phyloP scores from a whole-genome alignment of 2,888 invertebrate genomes.

The Drosophila paracracens region DNA sequence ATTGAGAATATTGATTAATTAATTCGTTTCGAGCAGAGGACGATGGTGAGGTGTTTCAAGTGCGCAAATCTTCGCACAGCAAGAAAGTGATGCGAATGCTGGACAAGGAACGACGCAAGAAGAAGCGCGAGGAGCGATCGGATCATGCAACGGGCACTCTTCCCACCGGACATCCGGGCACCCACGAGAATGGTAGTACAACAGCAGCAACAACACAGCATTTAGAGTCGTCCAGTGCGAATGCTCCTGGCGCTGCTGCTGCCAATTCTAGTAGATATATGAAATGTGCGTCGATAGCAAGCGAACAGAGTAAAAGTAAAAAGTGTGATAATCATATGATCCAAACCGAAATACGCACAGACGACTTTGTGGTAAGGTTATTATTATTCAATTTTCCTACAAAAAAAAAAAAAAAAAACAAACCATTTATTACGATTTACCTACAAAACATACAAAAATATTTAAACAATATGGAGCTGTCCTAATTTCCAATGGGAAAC shows the following conservation, averaged over 20 bases:
- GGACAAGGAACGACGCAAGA: constrained; percentile 89
- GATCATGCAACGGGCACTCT: constrained; percentile 43
- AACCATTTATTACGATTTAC: constrained; percentile 43
- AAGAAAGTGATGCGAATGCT: constrained; percentile 94
- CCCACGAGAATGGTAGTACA: constrained; percentile 67
- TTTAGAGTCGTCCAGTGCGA: constrained; percentile 69
- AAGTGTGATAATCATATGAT: constrained; percentile 86
- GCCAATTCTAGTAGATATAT: constrained; percentile 63
- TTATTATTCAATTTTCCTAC: constrained; percentile 85
- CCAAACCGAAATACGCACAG: constrained; percentile 89
- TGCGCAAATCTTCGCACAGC: constrained; percentile 97
- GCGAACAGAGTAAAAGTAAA: constrained; percentile 83
- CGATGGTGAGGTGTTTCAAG: constrained; percentile 96
- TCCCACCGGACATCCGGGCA: constrained; percentile 22
- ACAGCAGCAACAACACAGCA: constrained; percentile 57
- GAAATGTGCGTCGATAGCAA: constrained; percentile 60
- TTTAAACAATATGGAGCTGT: constrained; percentile 27
- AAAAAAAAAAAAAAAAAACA: constrained; percentile 54
- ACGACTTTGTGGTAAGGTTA: constrained; percentile 89
- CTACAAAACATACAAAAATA: constrained; percentile 28
- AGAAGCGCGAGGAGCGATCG: constrained; percentile 80
- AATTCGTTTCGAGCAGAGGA: constrained; percentile 86
- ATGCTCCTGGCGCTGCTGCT: constrained; percentile 43
- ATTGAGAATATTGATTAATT: constrained; percentile 23
- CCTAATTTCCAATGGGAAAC: constrained; percentile 12